These are phyloP conservation scores for Bufo gargarizans DNA, from an alignment of 2,113 vertebrate species.

Conservation along the genomic window DNA sequence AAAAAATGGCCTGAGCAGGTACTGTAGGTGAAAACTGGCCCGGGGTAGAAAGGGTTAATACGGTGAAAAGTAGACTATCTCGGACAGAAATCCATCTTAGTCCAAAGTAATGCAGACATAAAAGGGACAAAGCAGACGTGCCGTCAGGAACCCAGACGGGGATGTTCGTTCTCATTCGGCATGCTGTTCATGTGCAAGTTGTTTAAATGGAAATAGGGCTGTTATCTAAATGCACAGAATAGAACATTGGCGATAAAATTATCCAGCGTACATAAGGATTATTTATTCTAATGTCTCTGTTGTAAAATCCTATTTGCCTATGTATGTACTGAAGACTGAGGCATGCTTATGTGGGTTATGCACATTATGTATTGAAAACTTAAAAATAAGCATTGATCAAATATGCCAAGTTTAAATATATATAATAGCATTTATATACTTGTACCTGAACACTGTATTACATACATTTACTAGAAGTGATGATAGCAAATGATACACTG, in stretches of 20 bases:
- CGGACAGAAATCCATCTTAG: neutral
- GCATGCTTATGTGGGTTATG: neutral
- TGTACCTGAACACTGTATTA: neutral
- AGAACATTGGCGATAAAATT: constrained; percentile 26
- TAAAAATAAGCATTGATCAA: neutral
- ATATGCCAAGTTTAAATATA: neutral
- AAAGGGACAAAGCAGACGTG: neutral
- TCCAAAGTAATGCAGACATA: neutral
- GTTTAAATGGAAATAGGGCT: constrained; percentile 40
- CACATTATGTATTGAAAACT: neutral
- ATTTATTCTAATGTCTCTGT: constrained; percentile 26
- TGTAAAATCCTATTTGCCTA: constrained; percentile 18
- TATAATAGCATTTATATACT: neutral
- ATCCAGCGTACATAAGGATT: constrained; percentile 41
- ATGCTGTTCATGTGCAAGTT: constrained; percentile 16
- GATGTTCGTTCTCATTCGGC: neutral
- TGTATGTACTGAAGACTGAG: neutral
- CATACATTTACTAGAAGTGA: neutral
- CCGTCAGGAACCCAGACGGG: neutral
- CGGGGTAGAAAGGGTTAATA: neutral
- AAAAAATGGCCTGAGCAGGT: too few relatives aligned
- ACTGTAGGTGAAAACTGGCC: too few relatives aligned
- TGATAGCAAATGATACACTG: neutral
- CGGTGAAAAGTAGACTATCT: neutral
- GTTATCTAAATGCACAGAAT: constrained; percentile 32